Percentiles rank a stretch among this genome's conserved stretches.
Evolutionary conservation across 2,113 vertebrate species (phyloP).

Genomic region (Mystacornis crossleyi): DNA sequence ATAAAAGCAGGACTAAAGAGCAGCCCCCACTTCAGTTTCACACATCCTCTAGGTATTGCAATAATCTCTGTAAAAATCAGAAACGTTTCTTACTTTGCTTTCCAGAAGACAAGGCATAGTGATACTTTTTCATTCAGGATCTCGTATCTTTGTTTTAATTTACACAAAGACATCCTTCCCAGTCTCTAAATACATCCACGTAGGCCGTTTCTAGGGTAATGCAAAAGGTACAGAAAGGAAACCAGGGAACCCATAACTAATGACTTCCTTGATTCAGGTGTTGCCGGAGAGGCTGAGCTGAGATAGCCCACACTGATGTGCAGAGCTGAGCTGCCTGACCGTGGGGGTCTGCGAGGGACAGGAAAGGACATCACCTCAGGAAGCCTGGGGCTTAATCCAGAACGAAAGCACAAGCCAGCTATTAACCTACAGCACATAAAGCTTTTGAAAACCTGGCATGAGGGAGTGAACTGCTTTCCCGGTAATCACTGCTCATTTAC

Average conservation of each 20-base stretch:
- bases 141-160: neutral
- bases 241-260: neutral
- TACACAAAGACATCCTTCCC: neutral
- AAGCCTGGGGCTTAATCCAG: neutral
- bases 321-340: neutral
- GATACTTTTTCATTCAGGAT: neutral
- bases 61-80: neutral
- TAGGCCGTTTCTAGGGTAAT: neutral
- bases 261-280: neutral
- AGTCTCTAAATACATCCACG: neutral
- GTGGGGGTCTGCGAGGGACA: neutral
- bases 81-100: neutral
- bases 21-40: neutral
- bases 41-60: neutral
- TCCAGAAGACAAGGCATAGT: neutral
- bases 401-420: conserved; percentile 13
- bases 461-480: conserved; percentile 34
- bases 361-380: neutral
- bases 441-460: conserved; percentile 32
- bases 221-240: neutral
- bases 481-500: conserved; percentile 14
- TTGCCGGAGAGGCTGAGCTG: neutral
- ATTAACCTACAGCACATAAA: neutral
- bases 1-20: neutral
- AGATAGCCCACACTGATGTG: neutral